These are phyloP conservation scores for Brachionus angularis DNA, from an alignment of 1,140 invertebrate species.

Conservation along the genomic window DNA sequence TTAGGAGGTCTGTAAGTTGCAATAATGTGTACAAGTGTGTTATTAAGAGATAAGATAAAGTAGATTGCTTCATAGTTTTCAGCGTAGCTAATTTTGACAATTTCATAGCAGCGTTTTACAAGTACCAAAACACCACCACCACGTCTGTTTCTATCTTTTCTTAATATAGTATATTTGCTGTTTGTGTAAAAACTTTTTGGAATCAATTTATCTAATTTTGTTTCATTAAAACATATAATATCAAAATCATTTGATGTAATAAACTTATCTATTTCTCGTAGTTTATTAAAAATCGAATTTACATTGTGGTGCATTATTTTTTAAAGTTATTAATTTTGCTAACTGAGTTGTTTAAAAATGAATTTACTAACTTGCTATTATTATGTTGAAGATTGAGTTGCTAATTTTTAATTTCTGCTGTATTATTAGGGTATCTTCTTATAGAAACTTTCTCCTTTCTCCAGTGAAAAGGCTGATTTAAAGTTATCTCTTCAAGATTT, in stretches of 20 bases:
- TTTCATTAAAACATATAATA: conserved; percentile 1
- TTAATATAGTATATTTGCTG: background rate
- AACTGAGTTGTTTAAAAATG: too few species aligned
- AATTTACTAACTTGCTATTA: too few species aligned
- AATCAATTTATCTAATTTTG: background rate
- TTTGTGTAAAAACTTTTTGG: background rate
- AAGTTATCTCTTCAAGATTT: too few species aligned
- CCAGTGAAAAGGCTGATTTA: too few species aligned
- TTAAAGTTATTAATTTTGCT: too few species aligned
- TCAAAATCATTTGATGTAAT: background rate
- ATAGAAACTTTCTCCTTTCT: too few species aligned
- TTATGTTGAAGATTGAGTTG: too few species aligned
- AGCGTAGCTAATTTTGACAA: background rate
- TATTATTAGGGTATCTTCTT: too few species aligned
- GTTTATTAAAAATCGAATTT: background rate
- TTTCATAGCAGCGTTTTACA: background rate
- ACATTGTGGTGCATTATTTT: background rate
- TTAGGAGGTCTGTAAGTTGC: background rate
- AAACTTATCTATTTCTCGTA: background rate
- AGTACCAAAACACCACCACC: background rate
- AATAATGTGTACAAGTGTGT: background rate
- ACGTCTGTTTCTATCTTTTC: background rate
- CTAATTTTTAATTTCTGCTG: too few species aligned
- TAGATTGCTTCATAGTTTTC: background rate
- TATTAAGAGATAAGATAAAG: background rate